Evolutionary conservation across 2,797 vertebrate genomes (phyloP), one percentile per base, ranked within the genome.

Genomic region (Botia kubotai): DNA sequence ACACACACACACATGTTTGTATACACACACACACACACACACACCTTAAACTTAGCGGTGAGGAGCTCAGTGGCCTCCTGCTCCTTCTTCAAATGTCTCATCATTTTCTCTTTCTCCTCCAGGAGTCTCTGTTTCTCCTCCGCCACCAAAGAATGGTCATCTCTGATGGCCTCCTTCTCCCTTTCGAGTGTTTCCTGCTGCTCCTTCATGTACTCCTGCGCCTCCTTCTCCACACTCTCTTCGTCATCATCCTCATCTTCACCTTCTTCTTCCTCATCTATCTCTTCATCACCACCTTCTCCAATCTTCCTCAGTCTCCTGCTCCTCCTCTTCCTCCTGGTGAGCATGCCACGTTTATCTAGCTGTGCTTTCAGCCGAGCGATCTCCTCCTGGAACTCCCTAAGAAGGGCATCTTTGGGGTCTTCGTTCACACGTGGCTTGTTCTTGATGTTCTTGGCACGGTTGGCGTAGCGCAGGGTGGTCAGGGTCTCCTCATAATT

Each of bases 371-470:
- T 94, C 76, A 99, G 93, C 43, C 96, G 93, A n/a, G 95, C 90
- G 0, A 99, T 98, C 91, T 99, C 97, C 84, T 90, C 94, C 92
- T 99, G 97, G 72, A 99, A 99, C 89, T 98, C 97, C 17, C 97
- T 90, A 73, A 99, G 93, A 29, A 99, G 91, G 0, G 97, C 96
- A 57, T 99, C 97, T 88, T 99, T 99, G 87, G 97, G 97, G 87
- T 99, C 97, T 87, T 99, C 97, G 0, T 99, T 99, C 89, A 99
- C 95, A 13, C 95, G 91, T 0, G 97, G 97, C 87, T 96, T 96
- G 91, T 99, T 99, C 89, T 97, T 96, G 92, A 99, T 98, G 92
- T 98, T 98, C 92, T 99, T 99, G 89, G 97, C 97, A 29, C 97
- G 92, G 91, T 96, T 98, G 91, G 97, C 97, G 0, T 99, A 99